Evolutionary conservation across 2,113 vertebrate genomes (phyloP), one percentile per base, ranked within the genome.

Genomic region (Sebastes fasciatus): DNA sequence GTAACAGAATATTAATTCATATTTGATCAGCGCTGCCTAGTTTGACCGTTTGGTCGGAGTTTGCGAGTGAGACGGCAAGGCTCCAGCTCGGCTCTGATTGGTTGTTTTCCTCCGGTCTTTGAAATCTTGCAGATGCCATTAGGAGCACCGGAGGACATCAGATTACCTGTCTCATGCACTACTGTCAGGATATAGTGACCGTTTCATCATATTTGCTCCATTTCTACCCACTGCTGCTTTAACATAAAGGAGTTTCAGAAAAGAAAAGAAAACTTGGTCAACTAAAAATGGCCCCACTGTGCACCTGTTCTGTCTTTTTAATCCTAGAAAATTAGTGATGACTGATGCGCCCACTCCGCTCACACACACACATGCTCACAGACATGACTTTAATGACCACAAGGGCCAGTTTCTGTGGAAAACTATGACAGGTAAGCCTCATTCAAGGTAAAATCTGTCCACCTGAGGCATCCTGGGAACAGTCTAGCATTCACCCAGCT

Each of bases 341-440:
- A 84, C 23, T 23, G 51, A 76, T 64, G 42, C 19, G 21, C 4
- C 8, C 54, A 60, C 17, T 74, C 76, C 16, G 7, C 23, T 34
- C 58, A 23, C 8, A 21, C 51, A 17, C 51, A 52, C 51, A 52
- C 16, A 19, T 2, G 17, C 51, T 11, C 46, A 48, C 48, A 49
- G 14, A 52, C 16, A 19, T 48, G 5, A 60, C 74, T 74, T 65
- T 40, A 80, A 77, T 48, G 34, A 49, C 55, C 21, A 19, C 61
- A 7, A 7, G 64, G 16, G 40, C 42, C 10, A 8, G 46, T 16
- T 49, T 86, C 57, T 8, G 65, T 55, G 74, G 57, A 55, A 77
- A 61, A 63, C 17, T 43, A 13, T 58, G 77, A 80, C 72, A 66
- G 68, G 52, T 57, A 46, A 5, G 55, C 51, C 64, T 48, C 13